These are phyloP conservation scores for Coracopsis vasa DNA, from an alignment of 2,113 vertebrate species.

Conservation along the genomic window DNA sequence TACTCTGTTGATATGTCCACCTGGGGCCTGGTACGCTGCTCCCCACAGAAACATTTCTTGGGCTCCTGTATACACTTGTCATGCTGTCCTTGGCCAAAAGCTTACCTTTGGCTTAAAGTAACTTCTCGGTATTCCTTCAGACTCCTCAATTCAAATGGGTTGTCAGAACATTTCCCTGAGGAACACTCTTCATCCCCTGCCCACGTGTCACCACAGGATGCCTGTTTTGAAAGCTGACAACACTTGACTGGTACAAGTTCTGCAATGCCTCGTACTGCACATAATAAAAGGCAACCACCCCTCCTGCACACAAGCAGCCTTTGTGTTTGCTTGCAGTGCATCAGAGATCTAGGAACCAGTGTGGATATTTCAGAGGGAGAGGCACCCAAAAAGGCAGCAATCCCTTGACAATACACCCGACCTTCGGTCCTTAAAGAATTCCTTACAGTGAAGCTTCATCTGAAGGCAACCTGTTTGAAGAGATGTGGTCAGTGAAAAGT, in stretches of 20 bases:
- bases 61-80: background rate
- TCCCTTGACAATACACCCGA: background rate
- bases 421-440: background rate
- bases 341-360: background rate
- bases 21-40: background rate
- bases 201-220: accelerated
- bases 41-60: background rate
- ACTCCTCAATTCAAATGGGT: background rate
- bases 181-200: background rate
- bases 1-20: background rate
- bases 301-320: accelerated
- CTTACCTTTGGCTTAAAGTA: background rate
- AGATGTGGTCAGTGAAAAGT: background rate
- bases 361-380: background rate
- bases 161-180: background rate
- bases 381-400: background rate
- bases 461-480: background rate
- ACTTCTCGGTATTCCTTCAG: background rate
- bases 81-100: background rate
- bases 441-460: background rate
- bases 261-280: too few species aligned
- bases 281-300: background rate
- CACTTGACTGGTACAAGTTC: background rate
- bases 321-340: background rate
- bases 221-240: background rate